A percentile compares a stretch with the other conserved stretches of the same genome.
Evolutionary conservation across 1,140 invertebrate genomes (phyloP).

Genomic region (Neodiprion pinetum): DNA sequence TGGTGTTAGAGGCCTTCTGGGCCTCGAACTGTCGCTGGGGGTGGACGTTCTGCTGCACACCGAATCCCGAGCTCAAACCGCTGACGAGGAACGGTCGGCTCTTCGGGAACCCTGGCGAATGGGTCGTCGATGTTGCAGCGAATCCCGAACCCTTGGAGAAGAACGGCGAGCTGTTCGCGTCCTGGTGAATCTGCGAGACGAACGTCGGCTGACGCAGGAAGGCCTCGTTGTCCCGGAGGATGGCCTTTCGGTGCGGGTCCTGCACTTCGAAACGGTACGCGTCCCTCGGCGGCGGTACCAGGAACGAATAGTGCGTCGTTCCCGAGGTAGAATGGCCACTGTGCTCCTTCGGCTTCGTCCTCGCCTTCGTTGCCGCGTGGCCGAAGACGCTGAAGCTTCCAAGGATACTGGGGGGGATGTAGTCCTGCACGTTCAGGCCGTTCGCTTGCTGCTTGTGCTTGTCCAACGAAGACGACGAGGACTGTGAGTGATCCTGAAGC

Average conservation of each 20-base stretch:
- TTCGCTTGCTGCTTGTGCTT: slow-evolving; percentile 36
- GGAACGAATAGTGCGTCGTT: slow-evolving; percentile 51
- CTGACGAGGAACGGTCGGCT: slow-evolving; percentile 36
- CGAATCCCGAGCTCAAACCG: slow-evolving; percentile 24
- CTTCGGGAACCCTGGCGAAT: slow-evolving; percentile 32
- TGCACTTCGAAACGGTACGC: slow-evolving; percentile 45
- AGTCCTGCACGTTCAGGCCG: slow-evolving; percentile 38
- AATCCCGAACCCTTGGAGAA: slow-evolving; percentile 42
- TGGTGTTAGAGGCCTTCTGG: slow-evolving; percentile 40
- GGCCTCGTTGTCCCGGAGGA: slow-evolving; percentile 39
- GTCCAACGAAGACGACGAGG: slow-evolving; percentile 40
- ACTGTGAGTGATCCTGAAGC: slow-evolving; percentile 51
- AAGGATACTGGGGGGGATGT: slow-evolving; percentile 56
- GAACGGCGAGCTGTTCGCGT: slow-evolving; percentile 21
- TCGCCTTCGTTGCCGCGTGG: slow-evolving; percentile 52
- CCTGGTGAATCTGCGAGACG: slow-evolving; percentile 27
- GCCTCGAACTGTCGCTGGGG: slow-evolving; percentile 45
- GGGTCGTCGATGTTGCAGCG: slow-evolving; percentile 27
- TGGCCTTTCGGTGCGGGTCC: slow-evolving; percentile 45
- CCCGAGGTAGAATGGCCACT: slow-evolving; percentile 34
- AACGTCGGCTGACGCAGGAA: slow-evolving; percentile 43
- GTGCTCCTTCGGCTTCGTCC: slow-evolving; percentile 39
- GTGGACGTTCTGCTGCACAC: slow-evolving; percentile 34
- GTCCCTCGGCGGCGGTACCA: slow-evolving; percentile 53
- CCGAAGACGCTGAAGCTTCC: slow-evolving; percentile 59